These are phyloP conservation scores for Timandra comae DNA, from an alignment of 2,888 invertebrate genomes.

Conservation along the genomic window DNA sequence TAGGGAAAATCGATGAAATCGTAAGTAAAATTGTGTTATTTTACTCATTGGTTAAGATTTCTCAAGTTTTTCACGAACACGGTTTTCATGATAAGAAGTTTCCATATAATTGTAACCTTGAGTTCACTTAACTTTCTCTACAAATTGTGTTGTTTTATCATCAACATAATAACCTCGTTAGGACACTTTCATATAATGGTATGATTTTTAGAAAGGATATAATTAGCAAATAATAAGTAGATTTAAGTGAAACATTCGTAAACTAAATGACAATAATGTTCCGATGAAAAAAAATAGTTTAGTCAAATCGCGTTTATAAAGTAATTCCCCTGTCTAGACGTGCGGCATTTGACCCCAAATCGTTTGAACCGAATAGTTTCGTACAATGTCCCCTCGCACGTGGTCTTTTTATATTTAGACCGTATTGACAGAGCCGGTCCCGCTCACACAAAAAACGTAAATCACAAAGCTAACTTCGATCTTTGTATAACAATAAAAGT, in stretches of 20 bases:
- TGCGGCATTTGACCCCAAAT: constrained; percentile 53
- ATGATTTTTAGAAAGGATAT: no score
- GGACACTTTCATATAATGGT: no score
- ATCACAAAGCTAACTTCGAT: background rate
- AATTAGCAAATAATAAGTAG: no score
- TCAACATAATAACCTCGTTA: constrained; percentile 2
- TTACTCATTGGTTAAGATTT: constrained; percentile 22
- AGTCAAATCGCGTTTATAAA: no score
- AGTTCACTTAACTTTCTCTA: constrained; percentile 26
- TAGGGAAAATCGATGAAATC: constrained; percentile 71
- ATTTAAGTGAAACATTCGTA: no score
- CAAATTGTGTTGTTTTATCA: constrained; percentile 11
- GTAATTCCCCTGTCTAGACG: constrained; percentile 33
- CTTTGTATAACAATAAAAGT: no score
- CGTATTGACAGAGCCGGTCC: constrained; percentile 18
- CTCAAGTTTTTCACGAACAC: constrained; percentile 6
- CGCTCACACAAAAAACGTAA: constrained; percentile 6
- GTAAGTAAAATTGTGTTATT: constrained; percentile 43
- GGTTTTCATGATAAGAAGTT: constrained; percentile 10
- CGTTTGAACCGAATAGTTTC: constrained; percentile 32
- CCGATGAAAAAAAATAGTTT: no score
- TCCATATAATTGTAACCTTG: constrained; percentile 11
- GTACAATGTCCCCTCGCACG: constrained; percentile 59
- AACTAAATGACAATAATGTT: no score
- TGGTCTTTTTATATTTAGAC: constrained; percentile 55